Evolutionary conservation across 2,888 invertebrate species (phyloP), one percentile per base, ranked within the genome.

Genomic region (Entomobrya multifasciata): DNA sequence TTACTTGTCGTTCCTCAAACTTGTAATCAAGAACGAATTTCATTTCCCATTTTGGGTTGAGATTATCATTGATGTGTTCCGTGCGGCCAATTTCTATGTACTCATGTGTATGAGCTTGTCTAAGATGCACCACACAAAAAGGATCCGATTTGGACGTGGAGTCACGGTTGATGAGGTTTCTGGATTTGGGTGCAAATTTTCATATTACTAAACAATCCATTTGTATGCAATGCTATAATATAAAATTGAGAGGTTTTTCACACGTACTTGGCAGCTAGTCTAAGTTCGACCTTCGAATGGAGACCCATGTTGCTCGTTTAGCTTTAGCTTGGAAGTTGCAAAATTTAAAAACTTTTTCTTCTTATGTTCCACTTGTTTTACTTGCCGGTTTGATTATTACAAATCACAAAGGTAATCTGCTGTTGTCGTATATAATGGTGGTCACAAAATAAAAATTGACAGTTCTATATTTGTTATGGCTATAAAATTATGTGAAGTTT

Each of bases 21-120:
- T 91, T 92, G 90, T 93, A 94, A 67, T 92, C 93, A 52, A 93
- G 86, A 8, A 92, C 90, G 90, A 93, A 92, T 86, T 92, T 92
- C 62, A 91, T 93, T 10, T 92, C 93, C 93, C 93, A 93, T 78
- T 92, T 91, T 1, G 92, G 92, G 76, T 92, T 92, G 55, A 92
- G 79, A 22, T 91, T 91, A 89, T 92, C 92, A 55, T 91, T 91
- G 30, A 92, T 90, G 20, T 90, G 90, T 89, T 93, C 92, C 0
- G 92, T 92, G 20, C 92, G 88, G 2, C 91, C 92, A 47, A 91
- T 55, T 84, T 92, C 92, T 11, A 90, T 44, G 76, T 89, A 92
- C 27, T 90, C 82, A 17, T 89, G 90, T 0, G 87, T 86, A 10
- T 86, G 78, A 13, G 89, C 88, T 44, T 89, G 88, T 70, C 90